phyloP scores from a whole-genome alignment of 2,797 vertebrate genomes.

The Neosilurus mollespiculum region DNA sequence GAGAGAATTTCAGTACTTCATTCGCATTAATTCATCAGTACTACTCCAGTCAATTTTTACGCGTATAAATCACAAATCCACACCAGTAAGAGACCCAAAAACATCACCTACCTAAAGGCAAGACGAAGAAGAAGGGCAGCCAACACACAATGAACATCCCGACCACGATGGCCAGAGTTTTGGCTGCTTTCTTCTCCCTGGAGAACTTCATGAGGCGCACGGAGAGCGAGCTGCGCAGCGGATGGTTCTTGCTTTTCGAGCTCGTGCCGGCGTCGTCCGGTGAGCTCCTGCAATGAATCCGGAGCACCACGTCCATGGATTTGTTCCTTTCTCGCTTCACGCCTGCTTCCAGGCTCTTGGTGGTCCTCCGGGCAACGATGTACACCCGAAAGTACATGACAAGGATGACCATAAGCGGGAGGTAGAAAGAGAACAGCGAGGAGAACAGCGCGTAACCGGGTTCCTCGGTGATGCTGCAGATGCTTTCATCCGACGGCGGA shows the following conservation, averaged over 20 bases:
- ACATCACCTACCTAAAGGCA: conserved; percentile 86
- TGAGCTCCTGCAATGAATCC: conserved; percentile 91
- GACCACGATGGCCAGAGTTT: conserved; percentile 96
- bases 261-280: conserved; percentile 73
- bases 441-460: conserved; percentile 97
- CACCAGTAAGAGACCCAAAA: background rate
- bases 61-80: background rate
- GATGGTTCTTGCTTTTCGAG: conserved; percentile 81
- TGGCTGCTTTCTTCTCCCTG: conserved; percentile 96
- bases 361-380: conserved; percentile 93
- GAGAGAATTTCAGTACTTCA: background rate
- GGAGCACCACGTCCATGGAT: conserved; percentile 89
- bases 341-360: conserved; percentile 90
- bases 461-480: conserved; percentile 94
- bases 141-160: conserved; percentile 98
- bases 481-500: conserved; percentile 83
- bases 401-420: conserved; percentile 91
- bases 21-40: background rate
- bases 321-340: conserved; percentile 92
- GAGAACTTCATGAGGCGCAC: conserved; percentile 97
- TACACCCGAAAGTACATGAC: conserved; percentile 98
- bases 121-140: conserved; percentile 96
- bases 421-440: conserved; percentile 95
- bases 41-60: background rate
- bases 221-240: conserved; percentile 91